Base-by-base conservation (phyloP, 2,888 invertebrate genomes). In the Cheilosia vernalis region DNA sequence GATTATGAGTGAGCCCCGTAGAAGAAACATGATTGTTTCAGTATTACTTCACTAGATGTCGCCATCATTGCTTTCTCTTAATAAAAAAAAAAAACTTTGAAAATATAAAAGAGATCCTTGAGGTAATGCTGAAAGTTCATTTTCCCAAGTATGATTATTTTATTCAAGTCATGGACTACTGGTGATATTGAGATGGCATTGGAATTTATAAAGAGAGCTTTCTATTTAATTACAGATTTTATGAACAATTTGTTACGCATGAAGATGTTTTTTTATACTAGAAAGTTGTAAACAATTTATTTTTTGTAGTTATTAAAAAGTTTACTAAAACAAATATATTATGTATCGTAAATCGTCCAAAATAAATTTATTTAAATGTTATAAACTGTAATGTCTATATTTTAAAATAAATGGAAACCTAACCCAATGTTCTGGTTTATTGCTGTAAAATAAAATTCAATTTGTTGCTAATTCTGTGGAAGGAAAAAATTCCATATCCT, bases 371-470 rank as follows among this genome's bases (percentile, higher is more conserved):
- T 24, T 51, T 51, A 27, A 24, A 24, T 51, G 51, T 51, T 51
- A 60, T 42, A 44, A 60, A 24, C 60, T 60, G 42, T 60, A 60
- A 60, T 42, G 19, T 42, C 19, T 60, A 60, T 60, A 60, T 60
- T 60, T 60, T 21, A n/a, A 60, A 60, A 60, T 60, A 60, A 42
- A 42, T 60, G 42, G 42, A 60, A 51, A 42, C 42, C 58, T 4
- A 24, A 21, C 58, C 58, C 58, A 15, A 40, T 21, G 15, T 40
- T 37, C 15, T 55, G 21, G 33, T 55, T 30, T 30, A 33, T 33
- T 55, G 51, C 24, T 24, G 51, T 24, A 6, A 21, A 47, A 47
- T 9, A 2, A 17, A n/a, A 42, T n/a, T 15, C 2, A 17, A n/a
- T 44, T n/a, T 44, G 6, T 44, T n/a, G 30, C 17, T 17, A 5